These are phyloP conservation scores for Lagodon rhomboides DNA, from an alignment of 2,797 vertebrate species.

Conservation along the genomic window DNA sequence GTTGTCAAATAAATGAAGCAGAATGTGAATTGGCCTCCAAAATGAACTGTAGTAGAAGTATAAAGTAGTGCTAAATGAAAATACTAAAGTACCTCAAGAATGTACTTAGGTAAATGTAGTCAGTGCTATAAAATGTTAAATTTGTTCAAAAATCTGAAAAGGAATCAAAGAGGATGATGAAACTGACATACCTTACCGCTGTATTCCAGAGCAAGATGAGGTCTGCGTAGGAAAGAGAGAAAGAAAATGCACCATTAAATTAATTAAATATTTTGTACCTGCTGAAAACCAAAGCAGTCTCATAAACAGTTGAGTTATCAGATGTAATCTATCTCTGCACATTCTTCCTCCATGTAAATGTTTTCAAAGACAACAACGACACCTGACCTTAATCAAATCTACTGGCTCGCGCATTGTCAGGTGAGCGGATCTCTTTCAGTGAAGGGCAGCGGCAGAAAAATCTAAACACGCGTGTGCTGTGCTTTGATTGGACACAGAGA, in stretches of 20 bases:
- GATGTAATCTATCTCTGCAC: slow-evolving; percentile 18
- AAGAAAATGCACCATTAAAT: slow-evolving; percentile 13
- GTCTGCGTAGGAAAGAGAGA: slow-evolving; percentile 77
- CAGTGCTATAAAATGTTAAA: background rate
- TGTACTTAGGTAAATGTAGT: background rate
- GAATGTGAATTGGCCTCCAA: background rate
- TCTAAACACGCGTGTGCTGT: slow-evolving; percentile 47
- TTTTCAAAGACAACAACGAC: slow-evolving; percentile 44
- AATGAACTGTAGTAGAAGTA: background rate
- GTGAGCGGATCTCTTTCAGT: slow-evolving; percentile 58
- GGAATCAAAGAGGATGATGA: background rate
- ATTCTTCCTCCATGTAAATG: slow-evolving; percentile 25
- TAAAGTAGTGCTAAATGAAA: background rate
- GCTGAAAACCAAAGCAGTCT: slow-evolving; percentile 14
- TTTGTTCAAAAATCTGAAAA: slow-evolving; percentile 12
- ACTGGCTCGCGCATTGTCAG: slow-evolving; percentile 38
- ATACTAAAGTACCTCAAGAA: background rate
- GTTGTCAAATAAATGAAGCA: background rate
- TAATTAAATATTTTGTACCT: slow-evolving; percentile 7
- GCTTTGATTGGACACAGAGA: slow-evolving; percentile 67
- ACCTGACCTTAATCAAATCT: slow-evolving; percentile 47
- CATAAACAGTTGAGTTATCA: slow-evolving; percentile 25
- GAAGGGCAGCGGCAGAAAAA: slow-evolving; percentile 56
- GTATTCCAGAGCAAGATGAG: slow-evolving; percentile 89
- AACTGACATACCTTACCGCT: slow-evolving; percentile 85